Base-by-base conservation (phyloP, 2,113 vertebrate genomes). In the human (Homo sapiens) region DNA sequence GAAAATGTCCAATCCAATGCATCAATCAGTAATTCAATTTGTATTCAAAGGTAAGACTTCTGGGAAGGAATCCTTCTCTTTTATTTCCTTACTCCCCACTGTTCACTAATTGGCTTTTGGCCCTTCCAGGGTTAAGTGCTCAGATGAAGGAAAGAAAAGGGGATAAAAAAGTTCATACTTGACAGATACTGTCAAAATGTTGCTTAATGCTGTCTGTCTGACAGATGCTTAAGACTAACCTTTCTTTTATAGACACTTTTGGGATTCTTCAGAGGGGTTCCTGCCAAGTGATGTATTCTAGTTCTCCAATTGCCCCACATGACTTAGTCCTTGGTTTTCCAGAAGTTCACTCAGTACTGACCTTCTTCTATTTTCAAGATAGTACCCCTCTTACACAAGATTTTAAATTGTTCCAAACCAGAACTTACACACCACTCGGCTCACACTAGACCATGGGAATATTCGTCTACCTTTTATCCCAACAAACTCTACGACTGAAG, bases 261-360 rank as follows among this genome's bases (percentile, higher is more conserved):
- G 66, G 35, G 57, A n/a, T 66, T 50, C 23, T 64, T 61, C 89
- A 18, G 40, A 38, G 45, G 35, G 35, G 1, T 45, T 52, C 23
- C 38, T 52, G 2, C 18, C 50, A 78, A 38, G 0, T 13, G 40
- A 32, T 0, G 0, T 23, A n/a, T 23, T n/a, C 61, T n/a, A 22
- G 38, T 45, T 92, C n/a, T 78, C 40, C 38, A 50, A 5, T 8
- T 38, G 20, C 9, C 43, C 76, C 32, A 27, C 12, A 35, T 16
- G 3, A 40, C 48, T 57, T 17, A 23, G 32, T 48, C 38, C 64
- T 70, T 85, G 25, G 25, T 35, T 90, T 90, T 35, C 48, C 59
- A 27, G 16, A 75, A 59, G 38, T 22, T 25, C 25, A 68, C 43
- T 75, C 23, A 25, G 10, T 66, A 48, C 57, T 35, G 3, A 66